phyloP scores from a whole-genome alignment of 64 coral and sea anemone species.

The Dendronephthya gigantea region DNA sequence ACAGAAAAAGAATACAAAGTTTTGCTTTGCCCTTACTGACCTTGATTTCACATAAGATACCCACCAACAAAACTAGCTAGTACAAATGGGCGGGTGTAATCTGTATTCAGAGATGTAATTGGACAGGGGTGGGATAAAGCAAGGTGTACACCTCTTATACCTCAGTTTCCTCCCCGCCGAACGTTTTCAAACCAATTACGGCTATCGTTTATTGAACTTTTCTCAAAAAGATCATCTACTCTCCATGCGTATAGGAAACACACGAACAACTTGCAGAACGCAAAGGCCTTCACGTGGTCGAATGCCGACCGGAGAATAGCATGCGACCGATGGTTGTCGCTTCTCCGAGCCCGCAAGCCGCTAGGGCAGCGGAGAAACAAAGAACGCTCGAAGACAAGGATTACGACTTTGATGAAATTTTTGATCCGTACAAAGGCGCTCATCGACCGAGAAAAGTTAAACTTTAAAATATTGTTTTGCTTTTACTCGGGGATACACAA shows the following conservation, averaged over 20 bases:
- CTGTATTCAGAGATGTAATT: too few species aligned
- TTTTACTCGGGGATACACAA: neutral
- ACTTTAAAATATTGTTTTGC: neutral
- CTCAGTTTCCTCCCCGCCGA: too few species aligned
- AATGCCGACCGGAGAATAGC: slow-evolving; percentile 67
- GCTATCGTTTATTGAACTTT: too few species aligned
- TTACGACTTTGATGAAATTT: slow-evolving; percentile 88
- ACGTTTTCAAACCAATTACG: too few species aligned
- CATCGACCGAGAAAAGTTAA: slow-evolving; percentile 70
- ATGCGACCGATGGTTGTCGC: slow-evolving; percentile 78
- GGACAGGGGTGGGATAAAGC: too few species aligned
- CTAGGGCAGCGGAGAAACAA: slow-evolving; percentile 38
- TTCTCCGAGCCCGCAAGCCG: slow-evolving; percentile 46
- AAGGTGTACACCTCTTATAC: too few species aligned
- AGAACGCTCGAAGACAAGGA: slow-evolving; percentile 27
- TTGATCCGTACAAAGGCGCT: slow-evolving; percentile 81
- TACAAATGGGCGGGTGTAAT: too few species aligned
- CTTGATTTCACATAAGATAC: neutral
- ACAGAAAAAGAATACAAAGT: too few species aligned
- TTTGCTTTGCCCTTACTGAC: neutral
- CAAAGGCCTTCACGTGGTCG: slow-evolving; percentile 81
- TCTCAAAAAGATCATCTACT: too few species aligned
- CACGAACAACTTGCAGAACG: slow-evolving; percentile 86
- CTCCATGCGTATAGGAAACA: slow-evolving; percentile 46
- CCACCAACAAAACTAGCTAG: too few species aligned